Evolutionary conservation across 1,140 invertebrate genomes (phyloP), one percentile per base, ranked within the genome.

Genomic region (Drosophila mojavensis): DNA sequence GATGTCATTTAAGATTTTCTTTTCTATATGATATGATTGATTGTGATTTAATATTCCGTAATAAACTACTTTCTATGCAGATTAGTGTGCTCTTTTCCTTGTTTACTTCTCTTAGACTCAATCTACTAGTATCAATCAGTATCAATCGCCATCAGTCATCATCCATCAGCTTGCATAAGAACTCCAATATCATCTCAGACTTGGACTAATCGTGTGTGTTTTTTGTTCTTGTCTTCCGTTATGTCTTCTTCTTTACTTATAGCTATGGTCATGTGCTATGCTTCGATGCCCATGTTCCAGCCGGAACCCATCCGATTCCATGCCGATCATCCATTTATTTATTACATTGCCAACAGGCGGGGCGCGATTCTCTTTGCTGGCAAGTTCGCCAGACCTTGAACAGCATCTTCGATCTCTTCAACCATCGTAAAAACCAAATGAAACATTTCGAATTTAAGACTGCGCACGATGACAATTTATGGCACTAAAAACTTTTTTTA

Each of bases 251-350:
- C 39, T 61, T 67, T 72, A 4, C 20, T 48, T 60, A 65, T 74
- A 79, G 48, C 20, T 33, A 41, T 79, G 43, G 60, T 75, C 58
- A 54, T 67, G n/a, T 72, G 54, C 9, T 47, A 48, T 24, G 33
- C 41, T 17, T 83, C 81, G 26, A 74, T 83, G 77, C 71, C 67
- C 28, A 84, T 72, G 66, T 59, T 78, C 41, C 47, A 64, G n/a
- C 56, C 56, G 59, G 43, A 65, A 7, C 65, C 75, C 10, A 15
- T 15, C 5, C 55, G 36, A 15, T 82, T 80, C 60, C 58, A 63
- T 65, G 80, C 68, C 43, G 67, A 71, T 7, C 74, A 76, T 75
- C 67, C 83, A 76, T 91, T 86, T 33, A 45, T 47, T 3, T 86
- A 78, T 75, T 63, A 67, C 51, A 75, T 73, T 36, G 11, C 36